Base-by-base conservation (phyloP, 2,113 vertebrate species). In the Hepsetus odoe region DNA sequence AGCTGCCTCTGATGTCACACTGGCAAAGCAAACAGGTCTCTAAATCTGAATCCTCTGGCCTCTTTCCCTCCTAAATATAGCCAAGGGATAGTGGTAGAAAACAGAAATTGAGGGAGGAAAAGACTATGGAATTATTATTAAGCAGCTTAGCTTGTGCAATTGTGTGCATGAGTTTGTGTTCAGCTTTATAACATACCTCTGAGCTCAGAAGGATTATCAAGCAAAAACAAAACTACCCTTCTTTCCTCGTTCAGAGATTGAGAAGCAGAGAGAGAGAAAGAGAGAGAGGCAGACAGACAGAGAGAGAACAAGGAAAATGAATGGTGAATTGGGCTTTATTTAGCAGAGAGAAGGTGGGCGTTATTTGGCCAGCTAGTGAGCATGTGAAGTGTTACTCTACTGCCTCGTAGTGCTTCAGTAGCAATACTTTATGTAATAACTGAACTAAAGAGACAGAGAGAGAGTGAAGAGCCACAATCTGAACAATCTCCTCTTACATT, bases 61-160 rank as follows among this genome's bases (percentile, higher is more conserved):
- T 8, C 32, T 24, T 59, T 56, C 16, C 20, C 22, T 72, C 49
- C 74, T 35, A 74, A 73, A 61, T 77, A 66, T 68, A 78, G 62
- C 80, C 42, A 22, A n/a, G 12, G 40, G 58, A 64, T 40, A 35
- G 69, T 20, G 3, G 74, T 5, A 5, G 18, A 20, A 20, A 18
- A 38, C 4, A 83, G 65, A 72, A 72, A 35, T 82, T 88, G 85
- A 13, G 0, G 30, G 69, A 44, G 76, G 69, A 58, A 88, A 86
- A 24, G 18, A 11, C 77, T 49, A 78, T 53, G 4, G 86, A 79
- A 87, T 87, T 88, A 85, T 83, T 88, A 88, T 84, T 87, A 90
- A 91, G 86, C 86, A 84, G 86, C 79, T 89, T 88, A 89, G 66
- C 69, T 86, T 84, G 78, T 80, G 77, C 86, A 86, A 74, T 69